A percentile compares a stretch with the other conserved stretches of the same genome.
These are phyloP conservation scores for Mallotus villosus DNA, from an alignment of 2,797 vertebrate species.

Conservation along the genomic window DNA sequence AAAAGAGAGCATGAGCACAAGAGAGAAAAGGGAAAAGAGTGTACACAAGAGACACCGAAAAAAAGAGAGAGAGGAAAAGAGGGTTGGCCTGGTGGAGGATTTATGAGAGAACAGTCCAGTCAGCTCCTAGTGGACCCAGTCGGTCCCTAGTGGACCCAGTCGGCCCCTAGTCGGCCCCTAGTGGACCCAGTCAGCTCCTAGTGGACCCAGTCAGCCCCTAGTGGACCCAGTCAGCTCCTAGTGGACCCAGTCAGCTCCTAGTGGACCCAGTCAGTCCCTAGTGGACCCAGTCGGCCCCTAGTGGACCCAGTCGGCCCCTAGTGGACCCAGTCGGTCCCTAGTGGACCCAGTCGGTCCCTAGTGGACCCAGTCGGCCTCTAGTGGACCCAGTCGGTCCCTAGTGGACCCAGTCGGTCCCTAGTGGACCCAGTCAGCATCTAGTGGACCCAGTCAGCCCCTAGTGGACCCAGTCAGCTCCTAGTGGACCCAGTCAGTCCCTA, in stretches of 20 bases:
- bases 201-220: too few relatives aligned
- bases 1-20: not conserved
- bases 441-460: too few relatives aligned
- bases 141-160: not conserved
- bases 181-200: too few relatives aligned
- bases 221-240: too few relatives aligned
- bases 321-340: too few relatives aligned
- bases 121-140: constrained; percentile 45
- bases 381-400: too few relatives aligned
- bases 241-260: too few relatives aligned
- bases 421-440: constrained; percentile 34
- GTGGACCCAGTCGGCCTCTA: constrained; percentile 46
- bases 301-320: too few relatives aligned
- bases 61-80: constrained; percentile 7
- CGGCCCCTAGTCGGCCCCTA: constrained; percentile 13
- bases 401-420: too few relatives aligned
- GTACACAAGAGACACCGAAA: not conserved
- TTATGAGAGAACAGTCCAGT: constrained; percentile 51
- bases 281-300: constrained; percentile 19
- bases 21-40: not conserved
- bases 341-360: too few relatives aligned
- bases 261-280: not conserved
- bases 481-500: constrained; percentile 39
- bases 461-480: not conserved
- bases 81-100: not conserved